These are phyloP conservation scores for Stictonetta naevosa DNA, from an alignment of 2,113 vertebrate species.

Conservation along the genomic window DNA sequence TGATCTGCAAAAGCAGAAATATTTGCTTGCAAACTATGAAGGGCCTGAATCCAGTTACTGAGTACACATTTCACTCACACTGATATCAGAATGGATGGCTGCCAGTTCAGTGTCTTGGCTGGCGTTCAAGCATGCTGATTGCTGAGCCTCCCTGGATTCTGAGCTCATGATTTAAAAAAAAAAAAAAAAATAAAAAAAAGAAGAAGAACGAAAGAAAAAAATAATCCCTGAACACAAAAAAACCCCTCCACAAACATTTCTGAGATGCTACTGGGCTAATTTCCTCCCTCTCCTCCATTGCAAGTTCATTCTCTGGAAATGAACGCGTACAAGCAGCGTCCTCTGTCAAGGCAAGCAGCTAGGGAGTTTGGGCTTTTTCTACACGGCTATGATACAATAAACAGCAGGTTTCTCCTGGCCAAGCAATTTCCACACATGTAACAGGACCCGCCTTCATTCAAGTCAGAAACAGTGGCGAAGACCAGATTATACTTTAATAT, in stretches of 20 bases:
- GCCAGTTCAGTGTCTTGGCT: conserved; percentile 77
- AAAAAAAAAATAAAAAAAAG: not conserved
- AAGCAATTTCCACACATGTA: conserved; percentile 36
- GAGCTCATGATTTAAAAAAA: conserved; percentile 26
- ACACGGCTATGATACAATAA: not conserved
- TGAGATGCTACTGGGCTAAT: conserved; percentile 21
- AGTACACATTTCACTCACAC: conserved; percentile 78
- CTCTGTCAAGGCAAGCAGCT: not conserved
- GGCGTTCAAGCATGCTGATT: conserved; percentile 73
- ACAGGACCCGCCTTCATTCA: conserved; percentile 25
- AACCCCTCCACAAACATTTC: conserved; percentile 56
- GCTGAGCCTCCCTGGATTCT: conserved; percentile 70
- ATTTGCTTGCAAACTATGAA: conserved; percentile 77
- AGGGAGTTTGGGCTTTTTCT: not conserved
- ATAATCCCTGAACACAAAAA: not conserved
- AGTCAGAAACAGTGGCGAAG: conserved; percentile 28
- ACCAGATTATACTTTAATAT: conserved; percentile 18
- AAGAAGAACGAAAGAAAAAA: not conserved
- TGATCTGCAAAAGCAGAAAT: conserved; percentile 71
- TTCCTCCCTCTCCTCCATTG: not conserved
- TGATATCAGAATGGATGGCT: conserved; percentile 75
- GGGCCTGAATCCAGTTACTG: conserved; percentile 77
- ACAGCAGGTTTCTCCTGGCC: not conserved
- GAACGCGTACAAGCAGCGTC: not conserved
- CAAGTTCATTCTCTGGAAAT: not conserved